Conservation (phyloP, 2,888 invertebrate species). For the Orthosia gracilis region DNA sequence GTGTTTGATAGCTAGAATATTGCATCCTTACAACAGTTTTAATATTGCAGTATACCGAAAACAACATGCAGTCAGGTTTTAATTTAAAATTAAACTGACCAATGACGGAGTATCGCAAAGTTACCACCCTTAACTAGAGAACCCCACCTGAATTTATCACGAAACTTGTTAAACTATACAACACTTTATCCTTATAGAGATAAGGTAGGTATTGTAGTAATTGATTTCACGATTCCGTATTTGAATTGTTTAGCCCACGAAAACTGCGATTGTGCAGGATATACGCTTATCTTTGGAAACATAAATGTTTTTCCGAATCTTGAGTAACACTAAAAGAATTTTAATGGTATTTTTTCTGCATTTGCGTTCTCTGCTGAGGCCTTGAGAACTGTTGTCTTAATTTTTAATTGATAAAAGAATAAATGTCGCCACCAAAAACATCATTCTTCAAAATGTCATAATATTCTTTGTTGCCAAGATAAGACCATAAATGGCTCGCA, state of each 20-base stretch:
- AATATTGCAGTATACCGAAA: slow-evolving; percentile 14
- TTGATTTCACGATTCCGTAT: slow-evolving; percentile 21
- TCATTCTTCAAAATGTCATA: too few relatives aligned
- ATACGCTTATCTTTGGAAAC: too few relatives aligned
- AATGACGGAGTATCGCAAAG: slow-evolving; percentile 45
- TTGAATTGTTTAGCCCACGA: slow-evolving; percentile 50
- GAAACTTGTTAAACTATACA: slow-evolving; percentile 25
- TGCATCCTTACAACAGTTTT: slow-evolving; percentile 9
- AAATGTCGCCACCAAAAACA: too few relatives aligned
- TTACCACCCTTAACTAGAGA: slow-evolving; percentile 46
- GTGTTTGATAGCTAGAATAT: slow-evolving; percentile 12
- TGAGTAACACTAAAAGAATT: too few relatives aligned
- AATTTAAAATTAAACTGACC: slow-evolving; percentile 61
- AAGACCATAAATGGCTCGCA: too few relatives aligned
- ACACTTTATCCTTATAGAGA: slow-evolving; percentile 28
- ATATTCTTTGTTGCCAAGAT: too few relatives aligned
- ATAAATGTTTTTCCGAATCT: too few relatives aligned
- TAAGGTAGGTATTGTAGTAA: slow-evolving; percentile 49
- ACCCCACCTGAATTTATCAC: slow-evolving; percentile 53
- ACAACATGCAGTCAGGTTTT: slow-evolving; percentile 24
- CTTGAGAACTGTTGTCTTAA: too few relatives aligned
- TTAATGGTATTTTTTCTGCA: too few relatives aligned
- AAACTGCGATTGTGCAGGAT: slow-evolving; percentile 14
- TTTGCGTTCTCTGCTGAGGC: too few relatives aligned
- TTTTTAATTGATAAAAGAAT: too few relatives aligned